Conservation (phyloP, 2,888 invertebrate genomes). For the Polylopha cassiicola region DNA sequence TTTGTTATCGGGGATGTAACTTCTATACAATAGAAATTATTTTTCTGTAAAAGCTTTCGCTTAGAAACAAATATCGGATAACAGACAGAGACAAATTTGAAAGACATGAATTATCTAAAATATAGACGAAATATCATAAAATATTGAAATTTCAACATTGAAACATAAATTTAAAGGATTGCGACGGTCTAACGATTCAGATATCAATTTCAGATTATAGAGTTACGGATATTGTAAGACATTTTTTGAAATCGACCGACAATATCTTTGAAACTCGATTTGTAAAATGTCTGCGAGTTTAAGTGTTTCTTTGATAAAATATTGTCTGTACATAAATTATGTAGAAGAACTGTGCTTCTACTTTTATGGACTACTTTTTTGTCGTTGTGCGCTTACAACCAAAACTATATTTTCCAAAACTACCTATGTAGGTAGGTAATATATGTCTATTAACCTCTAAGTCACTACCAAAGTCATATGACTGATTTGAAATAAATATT, state of each 20-base stretch:
- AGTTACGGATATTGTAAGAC: constrained; percentile 18
- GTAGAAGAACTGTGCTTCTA: constrained; percentile 2
- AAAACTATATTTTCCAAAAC: no score
- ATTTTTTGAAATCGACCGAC: constrained; percentile 16
- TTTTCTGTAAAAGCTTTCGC: no score
- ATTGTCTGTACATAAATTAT: constrained; percentile 9
- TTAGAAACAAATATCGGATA: no score
- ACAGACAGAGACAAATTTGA: no score
- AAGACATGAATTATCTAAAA: constrained; percentile 6
- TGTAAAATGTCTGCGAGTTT: constrained; percentile 13
- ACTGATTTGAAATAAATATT: no score
- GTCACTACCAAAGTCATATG: no score
- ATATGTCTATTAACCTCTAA: no score
- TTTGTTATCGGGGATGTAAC: no score
- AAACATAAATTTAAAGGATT: constrained; percentile 21
- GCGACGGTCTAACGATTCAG: constrained; percentile 27
- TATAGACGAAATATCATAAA: constrained; percentile 10
- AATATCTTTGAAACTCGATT: constrained; percentile 15
- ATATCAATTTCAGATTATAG: constrained; percentile 35
- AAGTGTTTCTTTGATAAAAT: constrained; percentile 1
- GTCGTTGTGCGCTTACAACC: no score
- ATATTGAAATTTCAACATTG: constrained; percentile 12
- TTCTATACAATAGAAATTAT: no score
- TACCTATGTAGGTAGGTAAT: no score
- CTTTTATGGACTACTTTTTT: no score